Percentiles rank a stretch among this genome's conserved stretches.
Conservation (phyloP, 2,888 invertebrate genomes). For the Crocallis elinguaria region DNA sequence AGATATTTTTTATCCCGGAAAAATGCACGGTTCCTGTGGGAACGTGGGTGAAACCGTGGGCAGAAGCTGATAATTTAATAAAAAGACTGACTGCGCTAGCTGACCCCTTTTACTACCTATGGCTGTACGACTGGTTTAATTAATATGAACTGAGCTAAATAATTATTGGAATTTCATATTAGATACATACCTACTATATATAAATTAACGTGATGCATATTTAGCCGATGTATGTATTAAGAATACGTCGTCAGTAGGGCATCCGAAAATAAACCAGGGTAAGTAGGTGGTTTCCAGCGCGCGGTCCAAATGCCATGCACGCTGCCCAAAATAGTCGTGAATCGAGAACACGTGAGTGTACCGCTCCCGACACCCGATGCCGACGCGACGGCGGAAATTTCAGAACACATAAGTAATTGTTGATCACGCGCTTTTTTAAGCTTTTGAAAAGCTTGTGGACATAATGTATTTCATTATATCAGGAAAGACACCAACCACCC, state of each 20-base stretch:
- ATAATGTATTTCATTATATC: too few relatives aligned
- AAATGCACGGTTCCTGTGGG: too few relatives aligned
- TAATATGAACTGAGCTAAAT: background rate
- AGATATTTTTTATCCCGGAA: too few relatives aligned
- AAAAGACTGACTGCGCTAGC: too few relatives aligned
- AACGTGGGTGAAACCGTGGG: too few relatives aligned
- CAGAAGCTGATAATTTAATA: too few relatives aligned
- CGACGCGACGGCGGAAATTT: conserved; percentile 34
- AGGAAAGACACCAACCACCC: too few relatives aligned
- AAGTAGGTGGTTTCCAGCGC: conserved; percentile 77
- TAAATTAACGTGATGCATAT: conserved; percentile 4
- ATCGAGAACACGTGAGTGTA: conserved; percentile 49
- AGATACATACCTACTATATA: background rate
- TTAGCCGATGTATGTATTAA: conserved; percentile 57
- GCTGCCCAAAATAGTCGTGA: conserved; percentile 74
- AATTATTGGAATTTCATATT: background rate
- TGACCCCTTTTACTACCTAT: too few relatives aligned
- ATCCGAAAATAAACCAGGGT: conserved; percentile 71
- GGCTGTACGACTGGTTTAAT: too few relatives aligned
- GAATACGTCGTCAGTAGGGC: conserved; percentile 68
- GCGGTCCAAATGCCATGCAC: conserved; percentile 75
- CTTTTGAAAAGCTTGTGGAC: too few relatives aligned
- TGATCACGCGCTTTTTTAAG: too few relatives aligned
- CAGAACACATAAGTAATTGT: conserved; percentile 9
- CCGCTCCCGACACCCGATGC: conserved; percentile 58